Percentiles rank a stretch among this genome's conserved stretches.
Evolutionary conservation across 2,797 vertebrate species (phyloP).

Genomic region (Pteropus rufus): DNA sequence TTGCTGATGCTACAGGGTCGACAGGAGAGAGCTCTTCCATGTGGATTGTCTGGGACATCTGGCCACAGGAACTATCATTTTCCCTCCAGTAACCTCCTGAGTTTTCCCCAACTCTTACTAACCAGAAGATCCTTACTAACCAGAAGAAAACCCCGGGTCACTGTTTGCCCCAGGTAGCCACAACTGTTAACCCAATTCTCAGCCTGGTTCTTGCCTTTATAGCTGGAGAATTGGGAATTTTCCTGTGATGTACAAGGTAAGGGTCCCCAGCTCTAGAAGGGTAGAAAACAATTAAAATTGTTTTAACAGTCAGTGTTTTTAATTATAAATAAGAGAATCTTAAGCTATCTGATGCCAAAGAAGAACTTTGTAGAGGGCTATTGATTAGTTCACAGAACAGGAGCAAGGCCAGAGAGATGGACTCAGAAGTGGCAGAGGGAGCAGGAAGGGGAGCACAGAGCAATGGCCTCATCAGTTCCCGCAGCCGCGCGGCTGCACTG

Average conservation of each 20-base stretch:
- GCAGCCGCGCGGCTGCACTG: accelerated
- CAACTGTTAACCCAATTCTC: background rate
- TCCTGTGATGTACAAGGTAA: background rate
- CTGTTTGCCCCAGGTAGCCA: background rate
- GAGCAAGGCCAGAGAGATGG: background rate
- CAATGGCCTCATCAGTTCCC: no score
- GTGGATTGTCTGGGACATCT: background rate
- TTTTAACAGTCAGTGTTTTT: background rate
- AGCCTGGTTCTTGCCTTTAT: background rate
- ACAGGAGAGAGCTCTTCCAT: background rate
- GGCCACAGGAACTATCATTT: background rate
- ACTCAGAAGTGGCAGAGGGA: background rate
- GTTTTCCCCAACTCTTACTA: background rate
- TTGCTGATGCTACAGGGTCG: background rate
- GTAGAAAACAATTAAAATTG: background rate
- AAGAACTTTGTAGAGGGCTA: background rate
- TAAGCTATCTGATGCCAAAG: background rate
- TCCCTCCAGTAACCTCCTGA: background rate
- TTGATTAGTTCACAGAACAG: background rate
- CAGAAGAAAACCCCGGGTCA: background rate
- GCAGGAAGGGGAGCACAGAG: background rate
- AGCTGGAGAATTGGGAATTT: background rate
- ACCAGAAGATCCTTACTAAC: background rate
- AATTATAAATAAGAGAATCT: background rate
- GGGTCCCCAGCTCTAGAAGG: background rate